These are phyloP conservation scores for Cyanistes caeruleus DNA, from an alignment of 2,113 vertebrate species.

Conservation along the genomic window DNA sequence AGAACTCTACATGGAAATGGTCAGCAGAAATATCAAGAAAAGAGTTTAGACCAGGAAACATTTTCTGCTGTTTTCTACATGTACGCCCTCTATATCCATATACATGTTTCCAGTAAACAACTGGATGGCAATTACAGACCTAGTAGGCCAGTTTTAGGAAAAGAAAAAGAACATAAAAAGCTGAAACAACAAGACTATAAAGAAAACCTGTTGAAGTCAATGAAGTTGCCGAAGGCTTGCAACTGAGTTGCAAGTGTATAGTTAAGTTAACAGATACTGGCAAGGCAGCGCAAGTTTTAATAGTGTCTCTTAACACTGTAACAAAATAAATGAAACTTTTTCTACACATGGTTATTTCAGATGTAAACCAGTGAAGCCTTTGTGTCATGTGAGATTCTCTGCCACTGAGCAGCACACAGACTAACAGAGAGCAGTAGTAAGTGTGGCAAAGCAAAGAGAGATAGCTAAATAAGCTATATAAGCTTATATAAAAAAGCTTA, in stretches of 20 bases:
- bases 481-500: too few species aligned
- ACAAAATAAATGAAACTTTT: not conserved
- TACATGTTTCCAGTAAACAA: conserved; percentile 6
- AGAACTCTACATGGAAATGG: conserved; percentile 36
- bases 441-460: not conserved
- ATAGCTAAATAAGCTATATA: too few species aligned
- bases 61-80: not conserved
- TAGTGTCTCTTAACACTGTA: not conserved
- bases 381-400: not conserved
- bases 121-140: not conserved
- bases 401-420: not conserved
- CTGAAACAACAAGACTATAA: not conserved
- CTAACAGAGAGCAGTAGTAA: not conserved
- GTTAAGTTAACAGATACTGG: not conserved
- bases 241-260: not conserved
- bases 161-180: not conserved
- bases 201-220: not conserved
- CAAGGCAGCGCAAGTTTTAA: not conserved
- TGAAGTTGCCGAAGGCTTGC: not conserved
- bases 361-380: not conserved
- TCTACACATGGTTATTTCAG: not conserved
- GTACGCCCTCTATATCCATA: not conserved
- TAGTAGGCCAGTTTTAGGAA: not conserved
- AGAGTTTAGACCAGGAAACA: not conserved
- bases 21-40: conserved; percentile 27